These are phyloP conservation scores for Cosmia trapezina DNA, from an alignment of 2,888 invertebrate species.

Conservation along the genomic window DNA sequence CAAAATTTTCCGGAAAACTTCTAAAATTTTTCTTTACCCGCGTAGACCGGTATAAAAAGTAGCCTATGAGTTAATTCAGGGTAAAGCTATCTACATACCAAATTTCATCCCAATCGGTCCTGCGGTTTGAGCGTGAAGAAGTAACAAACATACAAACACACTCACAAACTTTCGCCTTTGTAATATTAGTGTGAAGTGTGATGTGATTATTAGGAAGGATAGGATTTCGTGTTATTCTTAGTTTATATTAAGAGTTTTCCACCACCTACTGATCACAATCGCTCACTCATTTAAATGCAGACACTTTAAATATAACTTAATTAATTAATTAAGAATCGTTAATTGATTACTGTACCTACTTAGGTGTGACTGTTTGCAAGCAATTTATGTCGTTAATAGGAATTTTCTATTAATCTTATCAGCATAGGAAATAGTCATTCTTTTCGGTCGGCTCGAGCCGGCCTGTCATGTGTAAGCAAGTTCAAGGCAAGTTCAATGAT, in stretches of 20 bases:
- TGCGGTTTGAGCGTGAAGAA: too few species aligned
- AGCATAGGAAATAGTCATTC: constrained; percentile 38
- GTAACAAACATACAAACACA: too few species aligned
- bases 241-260: not conserved
- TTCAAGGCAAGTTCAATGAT: constrained; percentile 6
- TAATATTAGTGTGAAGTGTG: too few species aligned
- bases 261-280: not conserved
- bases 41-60: too few species aligned
- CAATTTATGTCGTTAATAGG: constrained; percentile 20
- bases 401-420: constrained; percentile 43
- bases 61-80: too few species aligned
- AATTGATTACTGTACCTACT: constrained; percentile 37
- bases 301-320: constrained; percentile 4
- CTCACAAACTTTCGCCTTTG: too few species aligned
- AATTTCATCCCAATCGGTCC: too few species aligned
- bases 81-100: too few species aligned
- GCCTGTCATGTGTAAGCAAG: constrained; percentile 8
- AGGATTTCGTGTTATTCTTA: too few species aligned
- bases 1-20: too few species aligned
- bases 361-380: constrained; percentile 21
- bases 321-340: constrained; percentile 23
- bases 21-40: too few species aligned
- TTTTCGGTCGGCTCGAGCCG: constrained; percentile 9
- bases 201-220: too few species aligned
- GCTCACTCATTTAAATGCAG: not conserved